These are phyloP conservation scores for Perca flavescens DNA, from an alignment of 2,113 vertebrate species.

Conservation along the genomic window DNA sequence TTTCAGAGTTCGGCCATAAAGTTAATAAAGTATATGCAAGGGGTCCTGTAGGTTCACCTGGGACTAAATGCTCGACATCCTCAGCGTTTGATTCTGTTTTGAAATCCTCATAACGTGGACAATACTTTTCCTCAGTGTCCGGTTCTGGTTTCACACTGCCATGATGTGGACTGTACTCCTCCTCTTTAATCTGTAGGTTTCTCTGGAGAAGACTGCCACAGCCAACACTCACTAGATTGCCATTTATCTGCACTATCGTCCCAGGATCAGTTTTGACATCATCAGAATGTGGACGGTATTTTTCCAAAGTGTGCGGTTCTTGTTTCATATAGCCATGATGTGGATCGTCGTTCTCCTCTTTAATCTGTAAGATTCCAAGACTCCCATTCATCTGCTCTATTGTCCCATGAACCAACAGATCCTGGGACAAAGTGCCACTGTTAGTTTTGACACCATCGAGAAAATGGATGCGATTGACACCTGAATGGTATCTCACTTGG, in stretches of 20 bases:
- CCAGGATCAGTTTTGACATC: neutral
- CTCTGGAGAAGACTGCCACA: neutral
- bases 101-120: neutral
- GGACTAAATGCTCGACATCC: neutral
- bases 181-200: constrained; percentile 17
- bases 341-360: neutral
- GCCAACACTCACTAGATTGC: neutral
- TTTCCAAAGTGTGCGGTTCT: neutral
- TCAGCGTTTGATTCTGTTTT: neutral
- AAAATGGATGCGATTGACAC: neutral
- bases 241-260: neutral
- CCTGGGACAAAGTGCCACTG: neutral
- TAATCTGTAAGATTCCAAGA: neutral
- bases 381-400: neutral
- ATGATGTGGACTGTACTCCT: constrained; percentile 1
- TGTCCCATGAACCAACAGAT: too few relatives aligned
- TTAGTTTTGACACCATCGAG: neutral
- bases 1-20: neutral
- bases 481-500: neutral
- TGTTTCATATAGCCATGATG: neutral
- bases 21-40: too few relatives aligned
- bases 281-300: neutral
- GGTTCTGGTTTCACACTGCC: neutral
- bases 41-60: neutral
- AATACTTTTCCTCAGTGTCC: neutral